Base-by-base conservation (phyloP, 2,797 vertebrate species). In the Parambassis ranga region DNA sequence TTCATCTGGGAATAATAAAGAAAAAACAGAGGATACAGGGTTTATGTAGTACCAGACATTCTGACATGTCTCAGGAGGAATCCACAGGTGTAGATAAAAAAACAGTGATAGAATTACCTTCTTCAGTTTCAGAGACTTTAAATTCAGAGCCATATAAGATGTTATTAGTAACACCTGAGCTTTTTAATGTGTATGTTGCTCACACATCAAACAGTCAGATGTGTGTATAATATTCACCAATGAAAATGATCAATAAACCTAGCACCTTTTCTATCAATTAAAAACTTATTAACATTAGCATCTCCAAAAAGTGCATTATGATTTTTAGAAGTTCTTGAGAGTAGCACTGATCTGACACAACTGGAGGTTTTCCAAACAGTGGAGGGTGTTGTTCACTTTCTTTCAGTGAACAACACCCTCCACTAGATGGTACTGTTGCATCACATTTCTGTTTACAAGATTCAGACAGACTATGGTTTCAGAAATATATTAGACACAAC, bases 371-470 rank as follows among this genome's bases (percentile, higher is more conserved):
- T n/a, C n/a, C n/a, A n/a, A n/a, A n/a, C n/a, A n/a, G n/a, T n/a
- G n/a, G n/a, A n/a, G n/a, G n/a, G n/a, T n/a, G n/a, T n/a, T n/a
- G n/a, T n/a, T n/a, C n/a, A n/a, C n/a, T n/a, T n/a, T n/a, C 7
- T 10, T 23, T 9, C 24, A 19, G 15, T 18, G 3, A 1, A 15
- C 6, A 35, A 6, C 1, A 14, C 8, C 1, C 0, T 38, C 73
- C 82, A 77, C 69, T 49, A 71, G 77, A 59, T 51, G 62, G 66
- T 33, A n/a, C 50, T 7, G 18, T 66, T 33, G 1, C 1, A 0
- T 28, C 32, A 36, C 1, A 16, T 5, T 11, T 32, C 10, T 32
- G 6, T 13, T 10, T 15, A 20, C 4, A 24, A 6, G 20, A 10
- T 22, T 51, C 7, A 36, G 5, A 24, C 6, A 2, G 5, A 22